Percentiles rank a stretch among this genome's conserved stretches.
phyloP scores from a whole-genome alignment of 2,797 vertebrate species.

The Acipenser transmontanus region DNA sequence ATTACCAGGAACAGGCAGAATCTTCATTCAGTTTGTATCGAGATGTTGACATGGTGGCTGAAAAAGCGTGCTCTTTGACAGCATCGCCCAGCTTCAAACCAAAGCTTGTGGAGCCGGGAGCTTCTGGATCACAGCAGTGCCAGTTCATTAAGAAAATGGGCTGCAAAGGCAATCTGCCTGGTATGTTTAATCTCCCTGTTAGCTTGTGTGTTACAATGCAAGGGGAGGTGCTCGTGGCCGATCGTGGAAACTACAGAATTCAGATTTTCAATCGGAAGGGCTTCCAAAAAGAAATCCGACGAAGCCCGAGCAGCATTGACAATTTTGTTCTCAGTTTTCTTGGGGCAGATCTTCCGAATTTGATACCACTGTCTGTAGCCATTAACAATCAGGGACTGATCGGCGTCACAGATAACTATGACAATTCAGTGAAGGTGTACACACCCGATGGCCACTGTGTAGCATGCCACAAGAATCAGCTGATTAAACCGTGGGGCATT shows the following conservation, averaged over 20 bases:
- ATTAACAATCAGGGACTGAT: constrained; percentile 89
- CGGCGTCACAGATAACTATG: constrained; percentile 89
- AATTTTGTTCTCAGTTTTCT: constrained; percentile 93
- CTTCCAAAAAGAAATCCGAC: constrained; percentile 88
- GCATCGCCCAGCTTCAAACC: constrained; percentile 67
- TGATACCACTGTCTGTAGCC: constrained; percentile 87
- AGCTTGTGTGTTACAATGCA: constrained; percentile 81
- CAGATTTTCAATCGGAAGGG: constrained; percentile 95
- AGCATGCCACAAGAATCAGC: constrained; percentile 88
- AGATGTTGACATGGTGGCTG: constrained; percentile 63
- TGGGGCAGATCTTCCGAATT: constrained; percentile 85
- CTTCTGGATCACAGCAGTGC: constrained; percentile 66
- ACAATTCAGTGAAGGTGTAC: constrained; percentile 94
- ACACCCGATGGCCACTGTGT: constrained; percentile 89
- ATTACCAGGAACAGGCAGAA: constrained; percentile 40
- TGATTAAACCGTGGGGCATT: constrained; percentile 96
- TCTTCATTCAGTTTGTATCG: constrained; percentile 55
- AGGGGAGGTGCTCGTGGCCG: constrained; percentile 90
- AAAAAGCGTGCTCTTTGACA: constrained; percentile 58
- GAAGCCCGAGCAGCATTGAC: constrained; percentile 88
- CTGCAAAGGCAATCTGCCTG: constrained; percentile 82
- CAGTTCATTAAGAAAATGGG: constrained; percentile 95
- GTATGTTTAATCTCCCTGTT: constrained; percentile 91
- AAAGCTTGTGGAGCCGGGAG: constrained; percentile 55
- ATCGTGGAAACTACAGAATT: constrained; percentile 87